Conservation (phyloP, 2,888 invertebrate species). For the Trissolcus japonicus region DNA sequence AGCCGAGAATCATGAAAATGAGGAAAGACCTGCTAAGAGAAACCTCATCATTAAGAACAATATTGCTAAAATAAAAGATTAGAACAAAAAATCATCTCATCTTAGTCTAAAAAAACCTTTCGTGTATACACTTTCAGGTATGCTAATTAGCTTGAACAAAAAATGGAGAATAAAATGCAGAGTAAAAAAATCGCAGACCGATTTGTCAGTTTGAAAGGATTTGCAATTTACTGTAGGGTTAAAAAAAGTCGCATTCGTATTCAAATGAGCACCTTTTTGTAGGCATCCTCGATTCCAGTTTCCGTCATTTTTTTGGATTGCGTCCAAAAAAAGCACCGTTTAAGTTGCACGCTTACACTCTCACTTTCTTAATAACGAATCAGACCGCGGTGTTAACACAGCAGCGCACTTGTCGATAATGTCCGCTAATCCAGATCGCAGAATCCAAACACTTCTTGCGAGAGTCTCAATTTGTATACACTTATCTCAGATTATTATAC, state of each 20-base stretch:
- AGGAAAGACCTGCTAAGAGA: no score
- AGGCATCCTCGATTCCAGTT: conserved; percentile 14
- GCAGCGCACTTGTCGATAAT: background rate
- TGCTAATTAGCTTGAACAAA: conserved; percentile 1
- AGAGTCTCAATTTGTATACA: background rate
- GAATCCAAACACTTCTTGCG: background rate
- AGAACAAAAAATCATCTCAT: background rate
- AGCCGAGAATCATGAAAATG: no score
- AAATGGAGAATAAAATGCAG: background rate
- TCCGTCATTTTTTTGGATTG: conserved; percentile 19
- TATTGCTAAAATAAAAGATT: no score
- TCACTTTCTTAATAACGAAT: background rate
- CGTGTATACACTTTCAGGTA: background rate
- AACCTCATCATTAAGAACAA: no score
- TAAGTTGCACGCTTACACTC: background rate
- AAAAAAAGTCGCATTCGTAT: conserved; percentile 2
- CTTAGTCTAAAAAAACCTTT: background rate
- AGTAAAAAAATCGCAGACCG: background rate
- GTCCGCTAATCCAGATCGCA: background rate
- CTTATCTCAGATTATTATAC: background rate
- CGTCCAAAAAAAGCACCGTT: background rate
- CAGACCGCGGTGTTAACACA: background rate
- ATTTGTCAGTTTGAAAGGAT: conserved; percentile 1
- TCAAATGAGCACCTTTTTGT: conserved; percentile 25
- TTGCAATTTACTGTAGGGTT: background rate